Percentiles rank a stretch among this genome's conserved stretches.
Conservation (phyloP, 2,113 vertebrate species). For the Bufo gargarizans region DNA sequence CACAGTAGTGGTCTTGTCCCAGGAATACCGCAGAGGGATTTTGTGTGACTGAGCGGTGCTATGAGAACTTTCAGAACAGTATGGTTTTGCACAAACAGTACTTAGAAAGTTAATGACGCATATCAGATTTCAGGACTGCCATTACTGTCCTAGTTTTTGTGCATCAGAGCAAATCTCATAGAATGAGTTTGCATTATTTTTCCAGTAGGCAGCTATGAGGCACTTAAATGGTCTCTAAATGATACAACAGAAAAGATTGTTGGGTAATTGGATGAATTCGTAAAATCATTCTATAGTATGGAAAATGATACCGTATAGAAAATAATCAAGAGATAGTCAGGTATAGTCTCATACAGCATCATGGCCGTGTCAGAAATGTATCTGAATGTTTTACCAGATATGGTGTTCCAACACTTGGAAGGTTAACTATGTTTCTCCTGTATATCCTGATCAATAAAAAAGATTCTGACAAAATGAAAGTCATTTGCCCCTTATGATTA, state of each 20-base stretch:
- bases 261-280: neutral
- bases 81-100: conserved; percentile 17
- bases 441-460: neutral
- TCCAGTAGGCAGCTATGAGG: neutral
- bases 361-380: neutral
- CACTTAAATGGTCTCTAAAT: conserved; percentile 7
- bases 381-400: neutral
- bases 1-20: neutral
- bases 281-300: neutral
- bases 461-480: neutral
- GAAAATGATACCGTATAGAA: neutral
- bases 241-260: neutral
- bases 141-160: neutral
- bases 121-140: conserved; percentile 20
- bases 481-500: neutral
- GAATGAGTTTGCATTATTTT: neutral
- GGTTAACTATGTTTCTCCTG: neutral
- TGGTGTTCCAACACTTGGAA: neutral
- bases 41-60: neutral
- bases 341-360: neutral
- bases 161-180: neutral
- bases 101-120: conserved; percentile 7
- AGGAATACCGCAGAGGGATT: neutral
- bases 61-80: conserved; percentile 11
- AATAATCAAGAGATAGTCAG: neutral